These are phyloP conservation scores for Pelusios castaneus DNA, from an alignment of 2,113 vertebrate genomes.

Conservation along the genomic window DNA sequence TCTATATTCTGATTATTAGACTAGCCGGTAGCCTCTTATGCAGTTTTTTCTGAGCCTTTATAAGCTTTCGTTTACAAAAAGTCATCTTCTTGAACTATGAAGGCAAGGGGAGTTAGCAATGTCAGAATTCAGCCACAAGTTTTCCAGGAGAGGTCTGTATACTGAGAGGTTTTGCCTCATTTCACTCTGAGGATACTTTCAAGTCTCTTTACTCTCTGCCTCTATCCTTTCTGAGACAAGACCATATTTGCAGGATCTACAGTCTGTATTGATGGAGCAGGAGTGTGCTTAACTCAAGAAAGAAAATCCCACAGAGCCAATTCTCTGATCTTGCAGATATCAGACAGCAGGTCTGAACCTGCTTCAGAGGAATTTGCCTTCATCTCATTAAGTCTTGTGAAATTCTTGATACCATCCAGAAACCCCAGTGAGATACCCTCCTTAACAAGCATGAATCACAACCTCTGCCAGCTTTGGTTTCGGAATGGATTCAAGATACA, in stretches of 20 bases:
- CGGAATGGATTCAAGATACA: background rate
- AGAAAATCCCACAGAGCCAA: background rate
- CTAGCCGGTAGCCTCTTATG: background rate
- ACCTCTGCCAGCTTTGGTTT: background rate
- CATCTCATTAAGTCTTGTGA: slow-evolving; percentile 15
- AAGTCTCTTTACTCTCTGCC: background rate
- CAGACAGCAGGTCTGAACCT: background rate
- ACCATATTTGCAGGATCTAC: background rate
- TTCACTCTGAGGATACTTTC: slow-evolving; percentile 21
- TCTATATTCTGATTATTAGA: background rate
- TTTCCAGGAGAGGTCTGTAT: slow-evolving; percentile 36
- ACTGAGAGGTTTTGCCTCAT: slow-evolving; percentile 13
- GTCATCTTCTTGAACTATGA: background rate
- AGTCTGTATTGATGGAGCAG: slow-evolving; percentile 4
- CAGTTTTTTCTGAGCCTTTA: background rate
- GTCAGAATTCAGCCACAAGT: background rate
- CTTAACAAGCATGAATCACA: background rate
- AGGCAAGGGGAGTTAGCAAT: background rate
- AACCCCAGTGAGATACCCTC: background rate
- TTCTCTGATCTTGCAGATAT: background rate
- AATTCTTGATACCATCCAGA: slow-evolving; percentile 25
- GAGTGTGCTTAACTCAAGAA: slow-evolving; percentile 9
- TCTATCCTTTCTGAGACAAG: background rate
- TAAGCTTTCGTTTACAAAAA: background rate
- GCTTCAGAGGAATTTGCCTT: slow-evolving; percentile 7